Conservation (phyloP, 2,888 invertebrate genomes). For the Sisyra nigra region DNA sequence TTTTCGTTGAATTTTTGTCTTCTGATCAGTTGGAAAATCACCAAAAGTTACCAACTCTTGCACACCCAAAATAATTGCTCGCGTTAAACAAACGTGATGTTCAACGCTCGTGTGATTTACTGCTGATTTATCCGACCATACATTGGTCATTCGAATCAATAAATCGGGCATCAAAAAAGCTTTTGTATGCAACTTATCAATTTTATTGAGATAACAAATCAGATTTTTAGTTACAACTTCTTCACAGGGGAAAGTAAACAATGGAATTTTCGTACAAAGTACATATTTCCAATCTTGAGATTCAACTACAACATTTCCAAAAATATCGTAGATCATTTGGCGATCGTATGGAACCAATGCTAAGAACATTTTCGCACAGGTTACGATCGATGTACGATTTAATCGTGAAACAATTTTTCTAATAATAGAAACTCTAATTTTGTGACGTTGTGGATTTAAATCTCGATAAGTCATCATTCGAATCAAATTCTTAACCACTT, state of each 20-base stretch:
- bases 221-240: constrained; percentile 39
- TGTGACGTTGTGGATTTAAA: constrained; percentile 10
- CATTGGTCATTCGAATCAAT: constrained; percentile 35
- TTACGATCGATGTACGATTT: constrained; percentile 40
- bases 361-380: constrained; percentile 37
- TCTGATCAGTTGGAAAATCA: constrained; percentile 12
- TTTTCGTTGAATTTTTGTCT: constrained; percentile 29
- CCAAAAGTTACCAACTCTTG: constrained; percentile 6
- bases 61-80: constrained; percentile 34
- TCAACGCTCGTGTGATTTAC: constrained; percentile 43
- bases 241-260: constrained; percentile 32
- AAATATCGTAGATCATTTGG: constrained; percentile 28
- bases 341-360: constrained; percentile 31
- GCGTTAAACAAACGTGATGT: constrained; percentile 55
- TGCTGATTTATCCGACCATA: constrained; percentile 53
- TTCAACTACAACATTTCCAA: constrained; percentile 33
- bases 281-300: constrained; percentile 49
- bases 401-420: constrained; percentile 36
- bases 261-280: constrained; percentile 41
- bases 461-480: too few species aligned
- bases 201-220: constrained; percentile 37
- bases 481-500: constrained; percentile 22
- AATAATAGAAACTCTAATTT: constrained; percentile 23
- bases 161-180: constrained; percentile 26
- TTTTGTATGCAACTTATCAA: constrained; percentile 9